Evolutionary conservation across 2,888 invertebrate species (phyloP).

Genomic region (Cryptocheilus praepositus): DNA sequence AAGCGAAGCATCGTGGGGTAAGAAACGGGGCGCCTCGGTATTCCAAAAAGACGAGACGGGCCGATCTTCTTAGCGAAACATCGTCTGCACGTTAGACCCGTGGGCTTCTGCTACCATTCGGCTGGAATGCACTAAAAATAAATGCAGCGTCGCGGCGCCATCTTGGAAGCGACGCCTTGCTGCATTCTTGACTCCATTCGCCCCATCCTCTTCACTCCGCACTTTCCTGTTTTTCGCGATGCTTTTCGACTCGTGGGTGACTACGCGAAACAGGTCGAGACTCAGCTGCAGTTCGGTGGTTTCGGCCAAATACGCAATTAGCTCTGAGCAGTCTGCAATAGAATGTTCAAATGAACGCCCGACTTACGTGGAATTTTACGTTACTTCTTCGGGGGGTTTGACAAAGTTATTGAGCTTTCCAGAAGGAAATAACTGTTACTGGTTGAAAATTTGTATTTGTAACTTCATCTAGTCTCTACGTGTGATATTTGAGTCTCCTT

Average conservation of each 20-base stretch:
- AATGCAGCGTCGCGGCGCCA: conserved; percentile 56
- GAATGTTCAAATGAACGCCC: too few relatives aligned
- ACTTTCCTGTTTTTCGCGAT: conserved; percentile 10
- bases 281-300: background rate
- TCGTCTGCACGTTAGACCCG: conserved; percentile 46
- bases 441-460: too few relatives aligned
- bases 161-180: conserved; percentile 46
- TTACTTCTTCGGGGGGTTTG: too few relatives aligned
- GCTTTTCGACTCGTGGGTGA: background rate
- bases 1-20: background rate
- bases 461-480: too few relatives aligned
- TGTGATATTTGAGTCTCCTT: too few relatives aligned
- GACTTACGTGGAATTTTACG: too few relatives aligned
- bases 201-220: conserved; percentile 11
- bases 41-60: conserved; percentile 54
- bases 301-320: too few relatives aligned
- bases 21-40: conserved; percentile 39
- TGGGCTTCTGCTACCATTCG: conserved; percentile 51
- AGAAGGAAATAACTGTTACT: too few relatives aligned
- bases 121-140: conserved; percentile 69
- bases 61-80: conserved; percentile 50
- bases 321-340: too few relatives aligned
- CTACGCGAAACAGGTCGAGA: too few relatives aligned
- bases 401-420: too few relatives aligned
- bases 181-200: conserved; percentile 20